A percentile compares a stretch with the other conserved stretches of the same genome.
Conservation (phyloP, 2,888 invertebrate species). For the Orchesellides sinensis region DNA sequence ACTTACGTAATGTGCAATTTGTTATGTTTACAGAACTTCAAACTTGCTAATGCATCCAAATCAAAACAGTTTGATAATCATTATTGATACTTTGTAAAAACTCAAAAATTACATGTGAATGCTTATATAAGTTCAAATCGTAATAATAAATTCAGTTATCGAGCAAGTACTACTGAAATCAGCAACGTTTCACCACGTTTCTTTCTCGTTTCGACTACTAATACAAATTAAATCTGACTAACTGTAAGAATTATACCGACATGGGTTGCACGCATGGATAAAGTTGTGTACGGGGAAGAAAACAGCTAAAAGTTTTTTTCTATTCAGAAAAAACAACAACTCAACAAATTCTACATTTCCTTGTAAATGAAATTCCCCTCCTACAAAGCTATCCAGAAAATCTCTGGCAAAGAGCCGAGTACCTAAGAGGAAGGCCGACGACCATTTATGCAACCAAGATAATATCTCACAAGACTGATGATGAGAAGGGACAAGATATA, state of each 20-base stretch:
- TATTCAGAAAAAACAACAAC: constrained; percentile 28
- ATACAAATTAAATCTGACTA: constrained; percentile 59
- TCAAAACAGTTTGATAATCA: neutral
- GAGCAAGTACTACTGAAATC: too few relatives aligned
- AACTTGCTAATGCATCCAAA: too few relatives aligned
- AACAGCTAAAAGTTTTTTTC: constrained; percentile 5
- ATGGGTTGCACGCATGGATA: constrained; percentile 24
- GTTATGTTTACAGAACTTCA: too few relatives aligned
- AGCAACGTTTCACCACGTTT: too few relatives aligned
- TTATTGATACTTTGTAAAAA: neutral
- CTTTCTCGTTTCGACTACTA: neutral
- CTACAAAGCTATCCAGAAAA: constrained; percentile 17
- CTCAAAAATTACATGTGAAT: too few relatives aligned
- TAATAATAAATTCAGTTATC: too few relatives aligned
- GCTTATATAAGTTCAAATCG: neutral
- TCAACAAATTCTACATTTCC: constrained; percentile 34
- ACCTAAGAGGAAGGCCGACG: constrained; percentile 14
- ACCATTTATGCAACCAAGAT: constrained; percentile 48
- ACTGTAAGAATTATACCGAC: constrained; percentile 32
- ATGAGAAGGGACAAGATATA: constrained; percentile 44
- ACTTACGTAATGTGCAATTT: too few relatives aligned
- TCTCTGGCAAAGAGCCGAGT: constrained; percentile 28
- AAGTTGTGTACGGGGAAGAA: neutral
- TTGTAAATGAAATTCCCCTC: constrained; percentile 31
- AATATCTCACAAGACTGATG: constrained; percentile 47